These are phyloP conservation scores for Mareca penelope DNA, from an alignment of 2,797 vertebrate species.

Conservation along the genomic window DNA sequence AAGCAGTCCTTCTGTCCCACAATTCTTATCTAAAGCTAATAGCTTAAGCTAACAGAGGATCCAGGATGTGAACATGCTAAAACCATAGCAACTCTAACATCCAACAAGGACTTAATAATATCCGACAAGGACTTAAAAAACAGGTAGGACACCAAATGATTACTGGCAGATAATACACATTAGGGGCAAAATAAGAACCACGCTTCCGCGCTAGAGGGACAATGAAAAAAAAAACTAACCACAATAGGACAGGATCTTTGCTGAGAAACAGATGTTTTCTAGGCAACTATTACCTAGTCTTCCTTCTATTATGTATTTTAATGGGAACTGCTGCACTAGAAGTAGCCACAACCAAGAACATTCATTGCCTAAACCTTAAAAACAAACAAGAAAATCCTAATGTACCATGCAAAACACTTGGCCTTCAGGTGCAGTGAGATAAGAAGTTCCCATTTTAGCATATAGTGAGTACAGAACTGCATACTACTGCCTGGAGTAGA, in stretches of 20 bases:
- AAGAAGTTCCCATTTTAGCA: neutral
- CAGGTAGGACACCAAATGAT: neutral
- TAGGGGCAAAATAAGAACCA: neutral
- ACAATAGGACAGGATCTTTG: neutral
- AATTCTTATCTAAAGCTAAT: slow-evolving; percentile 49
- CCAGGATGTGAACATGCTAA: slow-evolving; percentile 40
- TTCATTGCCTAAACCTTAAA: neutral
- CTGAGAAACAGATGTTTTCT: slow-evolving; percentile 50
- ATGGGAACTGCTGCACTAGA: neutral
- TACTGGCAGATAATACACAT: neutral
- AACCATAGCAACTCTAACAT: slow-evolving; percentile 49
- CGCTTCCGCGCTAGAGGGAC: neutral
- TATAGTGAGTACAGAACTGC: neutral
- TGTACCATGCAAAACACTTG: neutral
- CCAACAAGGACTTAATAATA: neutral
- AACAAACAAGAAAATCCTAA: neutral
- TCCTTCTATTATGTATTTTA: neutral
- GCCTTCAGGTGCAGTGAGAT: neutral
- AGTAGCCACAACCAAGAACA: neutral
- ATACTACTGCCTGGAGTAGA: neutral
- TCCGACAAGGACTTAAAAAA: neutral
- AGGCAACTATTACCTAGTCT: slow-evolving; percentile 25
- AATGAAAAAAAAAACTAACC: neutral
- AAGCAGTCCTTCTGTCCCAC: slow-evolving; percentile 43
- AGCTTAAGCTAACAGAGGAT: slow-evolving; percentile 62